Base-by-base conservation (phyloP, 2,888 invertebrate genomes). In the Dendrolimus pini region DNA sequence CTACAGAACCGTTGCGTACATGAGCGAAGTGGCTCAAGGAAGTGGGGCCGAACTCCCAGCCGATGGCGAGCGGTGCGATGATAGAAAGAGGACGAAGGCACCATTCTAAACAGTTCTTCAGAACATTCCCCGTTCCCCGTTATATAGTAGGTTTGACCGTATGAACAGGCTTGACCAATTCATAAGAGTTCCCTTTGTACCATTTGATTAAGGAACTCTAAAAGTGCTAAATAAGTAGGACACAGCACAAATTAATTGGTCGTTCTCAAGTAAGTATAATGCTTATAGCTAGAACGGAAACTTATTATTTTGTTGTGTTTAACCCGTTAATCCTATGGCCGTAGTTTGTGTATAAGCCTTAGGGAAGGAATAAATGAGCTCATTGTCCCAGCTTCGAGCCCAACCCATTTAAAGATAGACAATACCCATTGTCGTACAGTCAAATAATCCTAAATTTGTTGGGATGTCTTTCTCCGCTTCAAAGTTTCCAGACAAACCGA, bases 281-380 rank as follows among this genome's bases (percentile, higher is more conserved):
- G 67, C 65, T 68, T 67, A 73, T 64, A 70, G 65, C 68, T 69
- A 62, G 63, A 65, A 68, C 65, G 69, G 75, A 77, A 76, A 75
- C 75, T 80, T 79, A 83, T 82, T 78, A 79, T 80, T 77, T 77
- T 69, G 72, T 78, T 77, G 73, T 80, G 77, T 79, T 78, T 68
- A 77, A 77, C 71, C 77, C 79, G 77, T 82, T 83, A 82, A 79
- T 79, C 74, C 74, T 71, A 70, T 72, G 72, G 72, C 75, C 71
- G 74, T 78, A 78, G 82, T 82, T 82, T 74, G 79, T 77, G 74
- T 76, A 75, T 78, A 75, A 80, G 82, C 84, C 83, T 79, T 72
- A 79, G 83, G 83, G 80, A 77, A 80, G 77, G 79, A 84, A 83
- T 85, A 83, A 86, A 83, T 83, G 83, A 85, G 80, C 78, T 77